Percentiles rank a stretch among this genome's conserved stretches.
These are phyloP conservation scores for Ceratosolen solmsi DNA, from an alignment of 1,140 invertebrate genomes.

Conservation along the genomic window DNA sequence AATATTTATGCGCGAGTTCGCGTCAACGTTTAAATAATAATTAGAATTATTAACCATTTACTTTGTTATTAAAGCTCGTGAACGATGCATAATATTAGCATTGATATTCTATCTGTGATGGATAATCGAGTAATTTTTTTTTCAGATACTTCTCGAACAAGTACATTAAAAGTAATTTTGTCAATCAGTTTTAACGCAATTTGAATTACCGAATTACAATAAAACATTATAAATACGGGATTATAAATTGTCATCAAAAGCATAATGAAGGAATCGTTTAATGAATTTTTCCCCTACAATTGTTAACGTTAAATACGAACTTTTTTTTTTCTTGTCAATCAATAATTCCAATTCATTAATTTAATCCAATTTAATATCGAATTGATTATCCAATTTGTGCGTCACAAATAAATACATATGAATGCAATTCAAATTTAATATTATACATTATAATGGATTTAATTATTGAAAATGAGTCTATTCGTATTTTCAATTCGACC, in stretches of 20 bases:
- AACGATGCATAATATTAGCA: no score
- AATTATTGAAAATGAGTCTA: background rate
- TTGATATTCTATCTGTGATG: no score
- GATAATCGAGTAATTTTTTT: no score
- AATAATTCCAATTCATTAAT: slow-evolving; percentile 17
- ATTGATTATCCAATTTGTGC: slow-evolving; percentile 16
- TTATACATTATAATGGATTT: background rate
- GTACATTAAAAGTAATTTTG: no score
- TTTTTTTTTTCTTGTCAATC: background rate
- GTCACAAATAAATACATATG: slow-evolving; percentile 12
- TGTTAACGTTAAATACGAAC: background rate
- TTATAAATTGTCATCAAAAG: background rate
- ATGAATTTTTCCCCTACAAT: background rate
- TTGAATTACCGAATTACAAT: no score
- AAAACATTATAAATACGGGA: background rate
- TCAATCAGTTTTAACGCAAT: no score
- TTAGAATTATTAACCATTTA: no score
- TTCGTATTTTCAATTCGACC: background rate
- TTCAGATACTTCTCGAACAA: no score
- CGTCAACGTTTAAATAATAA: no score
- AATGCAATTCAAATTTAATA: slow-evolving; percentile 21
- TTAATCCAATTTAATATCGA: slow-evolving; percentile 19
- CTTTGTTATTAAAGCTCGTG: no score
- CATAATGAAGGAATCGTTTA: background rate
- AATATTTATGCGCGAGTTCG: no score